Percentiles rank a stretch among this genome's conserved stretches.
Conservation (phyloP, 2,113 vertebrate genomes). For the Solenodon paradoxus region DNA sequence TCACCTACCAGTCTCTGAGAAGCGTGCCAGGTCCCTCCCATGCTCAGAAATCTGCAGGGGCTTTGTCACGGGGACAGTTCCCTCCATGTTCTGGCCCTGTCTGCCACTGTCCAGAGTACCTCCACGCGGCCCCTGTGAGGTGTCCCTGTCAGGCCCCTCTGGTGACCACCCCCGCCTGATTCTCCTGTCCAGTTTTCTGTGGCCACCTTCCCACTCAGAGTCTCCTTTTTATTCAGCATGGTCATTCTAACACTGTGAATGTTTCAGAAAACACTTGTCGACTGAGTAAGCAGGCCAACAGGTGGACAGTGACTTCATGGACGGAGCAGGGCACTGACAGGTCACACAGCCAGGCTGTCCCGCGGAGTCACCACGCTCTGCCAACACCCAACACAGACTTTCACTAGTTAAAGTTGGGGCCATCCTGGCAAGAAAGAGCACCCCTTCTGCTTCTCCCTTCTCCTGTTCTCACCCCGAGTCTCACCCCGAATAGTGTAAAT, state of each 20-base stretch:
- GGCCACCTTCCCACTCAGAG: neutral
- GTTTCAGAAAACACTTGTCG: neutral
- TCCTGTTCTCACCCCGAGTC: neutral
- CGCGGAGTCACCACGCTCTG: rapidly evolving
- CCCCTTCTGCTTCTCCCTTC: neutral
- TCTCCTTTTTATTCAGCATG: neutral
- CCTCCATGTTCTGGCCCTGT: neutral
- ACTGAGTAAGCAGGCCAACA: too few relatives aligned
- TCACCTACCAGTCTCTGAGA: too few relatives aligned
- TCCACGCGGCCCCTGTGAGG: neutral
- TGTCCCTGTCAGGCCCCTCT: neutral
- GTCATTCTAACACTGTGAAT: neutral
- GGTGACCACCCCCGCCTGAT: too few relatives aligned
- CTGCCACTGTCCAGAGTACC: too few relatives aligned
- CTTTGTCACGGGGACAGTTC: neutral
- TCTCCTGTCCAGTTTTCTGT: neutral
- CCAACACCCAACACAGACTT: neutral
- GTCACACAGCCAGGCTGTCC: too few relatives aligned
- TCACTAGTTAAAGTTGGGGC: rapidly evolving
- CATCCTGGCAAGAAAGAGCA: too few relatives aligned
- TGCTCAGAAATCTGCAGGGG: too few relatives aligned
- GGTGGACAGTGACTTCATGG: neutral
- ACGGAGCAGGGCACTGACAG: neutral
- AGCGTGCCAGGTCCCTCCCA: too few relatives aligned
- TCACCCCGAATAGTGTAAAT: rapidly evolving